Conservation (phyloP, 2,113 vertebrate species). For the Erythrocebus patas region DNA sequence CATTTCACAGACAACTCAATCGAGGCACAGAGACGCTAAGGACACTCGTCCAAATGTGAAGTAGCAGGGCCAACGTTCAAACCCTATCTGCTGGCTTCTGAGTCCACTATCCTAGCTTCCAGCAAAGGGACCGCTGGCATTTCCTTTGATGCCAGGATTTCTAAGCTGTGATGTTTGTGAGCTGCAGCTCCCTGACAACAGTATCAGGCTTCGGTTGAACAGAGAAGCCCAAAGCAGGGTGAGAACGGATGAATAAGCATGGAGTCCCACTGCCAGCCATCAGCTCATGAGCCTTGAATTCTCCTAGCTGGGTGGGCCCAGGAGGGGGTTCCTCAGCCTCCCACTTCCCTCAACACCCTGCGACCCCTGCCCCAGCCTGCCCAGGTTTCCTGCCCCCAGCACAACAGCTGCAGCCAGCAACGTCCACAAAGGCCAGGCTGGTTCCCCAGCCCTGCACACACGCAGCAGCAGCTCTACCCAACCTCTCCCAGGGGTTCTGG, state of each 20-base stretch:
- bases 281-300: fast-evolving
- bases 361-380: fast-evolving
- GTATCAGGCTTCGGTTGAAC: too few relatives aligned
- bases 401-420: too few relatives aligned
- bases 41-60: fast-evolving
- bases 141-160: neutral
- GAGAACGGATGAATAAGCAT: fast-evolving
- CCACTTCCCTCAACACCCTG: neutral
- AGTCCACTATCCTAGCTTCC: neutral
- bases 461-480: neutral
- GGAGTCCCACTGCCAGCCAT: fast-evolving
- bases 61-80: neutral
- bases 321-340: fast-evolving
- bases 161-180: neutral
- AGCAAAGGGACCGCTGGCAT: too few relatives aligned
- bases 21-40: neutral
- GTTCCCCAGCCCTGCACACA: neutral
- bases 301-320: too few relatives aligned
- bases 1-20: fast-evolving
- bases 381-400: neutral
- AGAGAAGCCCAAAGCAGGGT: neutral
- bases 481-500: neutral
- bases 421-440: neutral
- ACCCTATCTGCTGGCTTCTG: fast-evolving
- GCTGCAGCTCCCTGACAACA: neutral